Conservation (phyloP, 2,888 invertebrate species). For the Isoperla grammatica region DNA sequence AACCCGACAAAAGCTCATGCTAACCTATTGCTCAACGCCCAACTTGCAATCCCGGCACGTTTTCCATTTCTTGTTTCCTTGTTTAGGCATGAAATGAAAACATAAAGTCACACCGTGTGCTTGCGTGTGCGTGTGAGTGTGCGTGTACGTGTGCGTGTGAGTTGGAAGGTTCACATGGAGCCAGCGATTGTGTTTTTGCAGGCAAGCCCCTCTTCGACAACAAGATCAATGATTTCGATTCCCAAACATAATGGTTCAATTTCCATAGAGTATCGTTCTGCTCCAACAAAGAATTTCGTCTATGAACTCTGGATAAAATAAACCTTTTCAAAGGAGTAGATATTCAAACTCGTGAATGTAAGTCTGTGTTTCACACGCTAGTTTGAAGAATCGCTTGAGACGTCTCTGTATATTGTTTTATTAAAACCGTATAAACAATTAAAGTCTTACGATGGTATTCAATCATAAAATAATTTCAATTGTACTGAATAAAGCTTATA, state of each 20-base stretch:
- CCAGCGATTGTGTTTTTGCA: slow-evolving; percentile 13
- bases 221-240: slow-evolving; percentile 24
- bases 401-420: too few species aligned
- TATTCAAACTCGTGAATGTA: too few species aligned
- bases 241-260: slow-evolving; percentile 22
- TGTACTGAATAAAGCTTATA: too few species aligned
- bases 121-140: neutral
- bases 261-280: slow-evolving; percentile 16
- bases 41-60: neutral
- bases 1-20: neutral
- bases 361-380: too few species aligned
- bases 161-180: neutral
- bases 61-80: slow-evolving; percentile 16
- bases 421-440: too few species aligned
- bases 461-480: too few species aligned
- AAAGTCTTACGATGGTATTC: too few species aligned
- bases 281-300: neutral
- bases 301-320: too few species aligned
- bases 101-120: slow-evolving; percentile 2
- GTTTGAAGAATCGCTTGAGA: too few species aligned
- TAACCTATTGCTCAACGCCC: neutral
- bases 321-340: too few species aligned
- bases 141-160: neutral
- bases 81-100: slow-evolving; percentile 7
- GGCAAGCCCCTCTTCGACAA: slow-evolving; percentile 4